A percentile compares a stretch with the other conserved stretches of the same genome.
phyloP scores from a whole-genome alignment of 2,113 vertebrate species.

The Trinectes maculatus region DNA sequence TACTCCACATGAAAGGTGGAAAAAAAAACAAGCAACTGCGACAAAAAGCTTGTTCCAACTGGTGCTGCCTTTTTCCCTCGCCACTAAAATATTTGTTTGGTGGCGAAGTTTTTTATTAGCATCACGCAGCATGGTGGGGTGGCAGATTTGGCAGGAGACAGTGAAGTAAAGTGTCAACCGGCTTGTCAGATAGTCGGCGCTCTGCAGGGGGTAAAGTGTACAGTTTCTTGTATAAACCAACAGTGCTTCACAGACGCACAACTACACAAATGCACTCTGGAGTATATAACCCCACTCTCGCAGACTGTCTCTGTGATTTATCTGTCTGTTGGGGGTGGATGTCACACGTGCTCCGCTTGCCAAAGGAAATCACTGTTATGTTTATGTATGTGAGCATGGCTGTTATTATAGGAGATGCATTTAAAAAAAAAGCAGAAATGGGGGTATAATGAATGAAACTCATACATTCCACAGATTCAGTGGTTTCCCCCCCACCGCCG shows the following conservation, averaged over 20 bases:
- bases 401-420: constrained; percentile 69
- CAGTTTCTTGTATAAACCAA: constrained; percentile 45
- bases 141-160: constrained; percentile 29
- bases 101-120: constrained; percentile 46
- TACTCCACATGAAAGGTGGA: constrained; percentile 8
- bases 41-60: constrained; percentile 22
- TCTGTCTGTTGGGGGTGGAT: constrained; percentile 46
- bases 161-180: constrained; percentile 13
- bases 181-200: constrained; percentile 34
- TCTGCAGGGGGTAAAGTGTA: constrained; percentile 36
- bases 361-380: constrained; percentile 66
- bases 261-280: constrained; percentile 49
- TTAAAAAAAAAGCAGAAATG: constrained; percentile 49
- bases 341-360: constrained; percentile 38
- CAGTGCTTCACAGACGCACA: constrained; percentile 26
- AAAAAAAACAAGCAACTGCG: constrained; percentile 9
- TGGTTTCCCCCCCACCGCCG: constrained; percentile 32
- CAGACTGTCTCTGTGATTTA: constrained; percentile 46
- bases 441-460: constrained; percentile 57
- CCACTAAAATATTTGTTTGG: constrained; percentile 44
- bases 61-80: not conserved
- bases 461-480: constrained; percentile 71
- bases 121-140: constrained; percentile 33
- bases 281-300: constrained; percentile 41
- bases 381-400: constrained; percentile 66